Evolutionary conservation across 2,888 invertebrate species (phyloP).

Genomic region (Ametastegia equiseti): DNA sequence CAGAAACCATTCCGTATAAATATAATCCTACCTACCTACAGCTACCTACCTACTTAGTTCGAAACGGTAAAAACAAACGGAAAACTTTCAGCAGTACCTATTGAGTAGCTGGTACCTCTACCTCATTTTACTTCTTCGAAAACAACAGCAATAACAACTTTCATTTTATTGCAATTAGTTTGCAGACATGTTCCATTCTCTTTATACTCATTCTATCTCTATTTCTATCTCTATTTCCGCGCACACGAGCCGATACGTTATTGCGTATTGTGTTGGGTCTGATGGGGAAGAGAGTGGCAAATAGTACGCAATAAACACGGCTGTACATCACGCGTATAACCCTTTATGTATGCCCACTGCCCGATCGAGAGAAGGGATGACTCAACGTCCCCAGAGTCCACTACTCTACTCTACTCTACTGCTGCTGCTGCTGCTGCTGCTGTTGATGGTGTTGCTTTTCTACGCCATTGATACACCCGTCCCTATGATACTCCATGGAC

Average conservation of each 20-base stretch:
- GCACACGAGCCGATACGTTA: slow-evolving; percentile 51
- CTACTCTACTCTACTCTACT: not conserved
- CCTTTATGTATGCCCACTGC: slow-evolving; percentile 62
- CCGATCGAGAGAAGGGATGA: slow-evolving; percentile 36
- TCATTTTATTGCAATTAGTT: slow-evolving; percentile 39
- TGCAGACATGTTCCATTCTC: slow-evolving; percentile 31
- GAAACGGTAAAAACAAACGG: not conserved
- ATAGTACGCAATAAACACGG: slow-evolving; percentile 69
- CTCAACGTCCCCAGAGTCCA: slow-evolving; percentile 44
- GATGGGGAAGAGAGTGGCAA: slow-evolving; percentile 57
- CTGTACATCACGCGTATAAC: slow-evolving; percentile 68
- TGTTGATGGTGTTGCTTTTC: too few species aligned
- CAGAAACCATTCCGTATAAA: not conserved
- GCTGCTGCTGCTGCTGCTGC: too few species aligned
- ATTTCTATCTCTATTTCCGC: slow-evolving; percentile 8
- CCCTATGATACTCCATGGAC: not conserved
- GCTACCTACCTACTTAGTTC: too few species aligned
- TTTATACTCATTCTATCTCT: not conserved
- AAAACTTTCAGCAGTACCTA: not conserved
- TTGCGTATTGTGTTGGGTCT: slow-evolving; percentile 50
- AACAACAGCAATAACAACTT: slow-evolving; percentile 20
- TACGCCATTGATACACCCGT: slow-evolving; percentile 29
- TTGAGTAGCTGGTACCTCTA: not conserved
- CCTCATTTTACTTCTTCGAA: not conserved
- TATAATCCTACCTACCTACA: too few species aligned